Percentiles rank a stretch among this genome's conserved stretches.
These are phyloP conservation scores for Macaria notata DNA, from an alignment of 2,888 invertebrate species.

Conservation along the genomic window DNA sequence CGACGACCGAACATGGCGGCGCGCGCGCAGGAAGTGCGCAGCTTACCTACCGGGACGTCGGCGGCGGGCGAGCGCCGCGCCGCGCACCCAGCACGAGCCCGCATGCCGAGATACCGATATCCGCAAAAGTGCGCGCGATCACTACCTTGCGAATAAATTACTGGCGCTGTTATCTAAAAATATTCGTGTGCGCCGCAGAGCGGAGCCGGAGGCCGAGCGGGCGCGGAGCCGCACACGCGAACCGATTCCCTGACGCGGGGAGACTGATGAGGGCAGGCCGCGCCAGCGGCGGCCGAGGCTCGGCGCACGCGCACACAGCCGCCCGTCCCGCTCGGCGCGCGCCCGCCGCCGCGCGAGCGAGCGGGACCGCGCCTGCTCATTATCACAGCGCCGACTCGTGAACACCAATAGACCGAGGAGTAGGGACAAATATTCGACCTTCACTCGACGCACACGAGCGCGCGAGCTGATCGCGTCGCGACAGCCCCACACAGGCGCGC, in stretches of 20 bases:
- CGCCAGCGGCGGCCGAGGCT: slow-evolving; percentile 76
- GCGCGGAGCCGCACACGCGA: slow-evolving; percentile 74
- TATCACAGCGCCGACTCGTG: slow-evolving; percentile 79
- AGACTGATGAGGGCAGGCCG: slow-evolving; percentile 80
- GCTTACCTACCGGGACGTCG: slow-evolving; percentile 80
- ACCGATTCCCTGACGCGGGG: slow-evolving; percentile 80
- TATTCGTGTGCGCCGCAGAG: slow-evolving; percentile 74
- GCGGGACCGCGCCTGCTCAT: slow-evolving; percentile 70
- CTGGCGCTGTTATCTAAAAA: slow-evolving; percentile 81
- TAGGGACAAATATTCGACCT: slow-evolving; percentile 82
- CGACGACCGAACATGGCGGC: slow-evolving; percentile 78
- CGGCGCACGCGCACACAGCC: slow-evolving; percentile 72
- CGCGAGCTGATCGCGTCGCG: slow-evolving; percentile 58
- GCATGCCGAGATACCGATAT: slow-evolving; percentile 70
- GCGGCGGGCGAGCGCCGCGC: slow-evolving; percentile 58
- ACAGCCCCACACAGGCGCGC: slow-evolving; percentile 60
- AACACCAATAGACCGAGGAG: slow-evolving; percentile 81
- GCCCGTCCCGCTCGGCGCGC: slow-evolving; percentile 63
- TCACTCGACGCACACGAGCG: slow-evolving; percentile 76
- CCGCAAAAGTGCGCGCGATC: slow-evolving; percentile 77
- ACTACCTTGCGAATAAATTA: slow-evolving; percentile 79
- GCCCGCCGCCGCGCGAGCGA: slow-evolving; percentile 50
- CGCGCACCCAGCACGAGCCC: slow-evolving; percentile 58
- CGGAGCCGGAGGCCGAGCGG: slow-evolving; percentile 57
- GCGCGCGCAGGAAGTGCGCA: slow-evolving; percentile 81